Evolutionary conservation across 2,888 invertebrate species (phyloP).

Genomic region (Nemoura dubitans): DNA sequence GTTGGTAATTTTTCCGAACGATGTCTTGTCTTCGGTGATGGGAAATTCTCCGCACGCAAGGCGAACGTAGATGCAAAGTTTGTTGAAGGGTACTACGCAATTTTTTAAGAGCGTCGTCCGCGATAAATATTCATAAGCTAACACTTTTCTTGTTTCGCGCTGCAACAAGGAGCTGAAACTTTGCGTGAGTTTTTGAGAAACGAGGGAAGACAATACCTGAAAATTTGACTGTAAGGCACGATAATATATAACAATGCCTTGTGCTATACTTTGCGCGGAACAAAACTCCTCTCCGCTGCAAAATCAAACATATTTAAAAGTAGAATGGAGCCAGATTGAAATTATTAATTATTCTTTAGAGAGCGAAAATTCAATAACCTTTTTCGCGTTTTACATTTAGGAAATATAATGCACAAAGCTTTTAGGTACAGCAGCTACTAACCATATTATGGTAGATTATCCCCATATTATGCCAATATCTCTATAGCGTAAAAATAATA

Average conservation of each 20-base stretch:
- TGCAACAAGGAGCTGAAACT: conserved; percentile 8
- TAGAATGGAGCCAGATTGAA: no score
- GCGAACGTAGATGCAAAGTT: conserved; percentile 41
- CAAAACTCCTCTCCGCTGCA: no score
- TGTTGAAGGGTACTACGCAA: conserved; percentile 30
- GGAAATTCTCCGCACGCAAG: conserved; percentile 43
- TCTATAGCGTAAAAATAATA: no score
- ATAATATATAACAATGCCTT: background rate
- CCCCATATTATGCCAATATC: no score
- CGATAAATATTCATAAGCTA: conserved; percentile 47
- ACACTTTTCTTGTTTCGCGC: conserved; percentile 19
- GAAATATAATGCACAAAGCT: no score
- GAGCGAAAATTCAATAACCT: no score
- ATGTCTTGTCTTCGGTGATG: background rate
- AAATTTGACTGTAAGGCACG: background rate
- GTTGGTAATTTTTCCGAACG: conserved; percentile 44
- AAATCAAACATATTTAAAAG: no score
- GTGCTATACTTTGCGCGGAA: no score
- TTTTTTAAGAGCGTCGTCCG: conserved; percentile 45
- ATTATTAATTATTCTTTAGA: no score
- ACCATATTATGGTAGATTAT: no score
- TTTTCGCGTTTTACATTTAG: no score
- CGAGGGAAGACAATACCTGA: background rate
- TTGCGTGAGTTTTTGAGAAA: background rate
- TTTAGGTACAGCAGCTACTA: no score